Conservation (phyloP, 2,888 invertebrate species). For the Pycnomerus fuliginosus region DNA sequence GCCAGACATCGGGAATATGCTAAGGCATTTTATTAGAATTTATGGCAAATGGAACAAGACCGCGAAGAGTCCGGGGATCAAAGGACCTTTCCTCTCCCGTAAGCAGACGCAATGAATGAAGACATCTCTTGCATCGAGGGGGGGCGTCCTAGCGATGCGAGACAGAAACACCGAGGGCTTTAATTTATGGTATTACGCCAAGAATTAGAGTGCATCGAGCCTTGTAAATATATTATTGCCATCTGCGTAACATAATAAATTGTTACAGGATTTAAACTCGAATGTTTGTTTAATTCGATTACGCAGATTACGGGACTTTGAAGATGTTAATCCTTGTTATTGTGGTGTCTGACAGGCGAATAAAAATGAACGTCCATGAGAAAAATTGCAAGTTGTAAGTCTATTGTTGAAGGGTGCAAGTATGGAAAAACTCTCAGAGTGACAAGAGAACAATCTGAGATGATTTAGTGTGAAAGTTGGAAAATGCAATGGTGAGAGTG, state of each 20-base stretch:
- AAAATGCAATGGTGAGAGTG: constrained; percentile 32
- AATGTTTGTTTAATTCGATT: constrained; percentile 23
- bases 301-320: too few species aligned
- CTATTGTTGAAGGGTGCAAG: constrained; percentile 24
- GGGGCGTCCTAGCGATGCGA: constrained; percentile 10
- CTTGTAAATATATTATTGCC: constrained; percentile 50
- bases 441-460: constrained; percentile 35
- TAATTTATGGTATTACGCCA: constrained; percentile 47
- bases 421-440: constrained; percentile 31
- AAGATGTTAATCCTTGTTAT: too few species aligned
- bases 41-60: constrained; percentile 44
- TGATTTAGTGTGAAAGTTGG: constrained; percentile 38
- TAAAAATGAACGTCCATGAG: constrained; percentile 13
- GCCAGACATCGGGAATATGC: constrained; percentile 37
- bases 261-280: constrained; percentile 32
- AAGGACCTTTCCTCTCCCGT: constrained; percentile 36
- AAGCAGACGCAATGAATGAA: constrained; percentile 46
- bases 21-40: constrained; percentile 45
- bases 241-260: constrained; percentile 44
- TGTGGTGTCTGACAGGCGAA: constrained; percentile 9
- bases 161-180: constrained; percentile 25
- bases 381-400: constrained; percentile 18
- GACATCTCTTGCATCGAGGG: constrained; percentile 35
- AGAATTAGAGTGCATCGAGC: constrained; percentile 50
- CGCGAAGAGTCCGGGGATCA: constrained; percentile 35